phyloP scores from a whole-genome alignment of 1,140 invertebrate species.

The Lordiphosa clarofinis region DNA sequence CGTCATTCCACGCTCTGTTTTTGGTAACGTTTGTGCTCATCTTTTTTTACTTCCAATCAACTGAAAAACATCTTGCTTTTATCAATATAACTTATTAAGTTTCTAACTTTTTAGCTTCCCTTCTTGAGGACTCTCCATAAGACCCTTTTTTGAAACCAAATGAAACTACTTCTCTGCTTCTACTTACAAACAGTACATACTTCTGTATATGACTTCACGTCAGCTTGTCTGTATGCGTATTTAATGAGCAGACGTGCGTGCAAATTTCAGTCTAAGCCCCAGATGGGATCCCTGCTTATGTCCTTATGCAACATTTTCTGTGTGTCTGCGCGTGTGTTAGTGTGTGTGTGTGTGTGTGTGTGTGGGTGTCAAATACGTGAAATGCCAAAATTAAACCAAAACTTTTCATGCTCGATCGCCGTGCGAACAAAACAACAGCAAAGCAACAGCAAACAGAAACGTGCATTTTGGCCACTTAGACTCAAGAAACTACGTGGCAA shows the following conservation, averaged over 20 bases:
- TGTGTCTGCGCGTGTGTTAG: conserved; percentile 19
- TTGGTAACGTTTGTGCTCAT: too few species aligned
- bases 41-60: too few species aligned
- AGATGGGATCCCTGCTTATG: conserved; percentile 51
- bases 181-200: conserved; percentile 3
- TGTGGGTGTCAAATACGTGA: conserved; percentile 40
- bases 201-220: conserved; percentile 34
- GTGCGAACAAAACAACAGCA: conserved; percentile 38
- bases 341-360: conserved; percentile 22
- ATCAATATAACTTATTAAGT: too few species aligned
- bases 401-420: conserved; percentile 76
- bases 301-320: conserved; percentile 35
- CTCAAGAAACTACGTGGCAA: conserved; percentile 59
- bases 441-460: conserved; percentile 28
- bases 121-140: too few species aligned
- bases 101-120: too few species aligned
- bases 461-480: conserved; percentile 72
- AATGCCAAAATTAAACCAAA: conserved; percentile 74
- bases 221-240: conserved; percentile 65
- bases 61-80: too few species aligned
- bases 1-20: too few species aligned
- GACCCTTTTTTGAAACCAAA: conserved; percentile 5
- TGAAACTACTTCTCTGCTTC: background rate
- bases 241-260: conserved; percentile 77
- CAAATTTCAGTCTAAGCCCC: conserved; percentile 50